Evolutionary conservation across 2,113 vertebrate genomes (phyloP).

Genomic region (Theristicus caerulescens): DNA sequence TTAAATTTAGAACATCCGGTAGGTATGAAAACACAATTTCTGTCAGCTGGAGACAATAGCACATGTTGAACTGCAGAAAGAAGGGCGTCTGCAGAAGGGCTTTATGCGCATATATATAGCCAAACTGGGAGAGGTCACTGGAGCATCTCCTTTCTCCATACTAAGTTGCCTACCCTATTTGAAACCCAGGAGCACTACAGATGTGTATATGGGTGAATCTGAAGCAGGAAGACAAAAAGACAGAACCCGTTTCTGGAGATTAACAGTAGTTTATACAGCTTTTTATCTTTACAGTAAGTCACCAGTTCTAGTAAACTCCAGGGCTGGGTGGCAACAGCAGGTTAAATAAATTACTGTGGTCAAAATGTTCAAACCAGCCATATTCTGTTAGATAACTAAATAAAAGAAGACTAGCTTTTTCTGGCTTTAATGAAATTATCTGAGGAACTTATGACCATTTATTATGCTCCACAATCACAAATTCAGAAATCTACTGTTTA

Average conservation of each 20-base stretch:
- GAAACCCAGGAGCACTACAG: not conserved
- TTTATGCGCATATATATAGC: not conserved
- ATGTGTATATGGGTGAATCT: not conserved
- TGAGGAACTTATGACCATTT: not conserved
- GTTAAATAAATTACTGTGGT: not conserved
- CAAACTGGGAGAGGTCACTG: not conserved
- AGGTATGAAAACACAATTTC: not conserved
- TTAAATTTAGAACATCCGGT: conserved; percentile 21
- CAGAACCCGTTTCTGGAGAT: not conserved
- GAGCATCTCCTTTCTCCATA: not conserved
- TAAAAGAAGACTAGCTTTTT: not conserved
- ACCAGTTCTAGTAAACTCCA: not conserved
- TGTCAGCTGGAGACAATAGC: not conserved
- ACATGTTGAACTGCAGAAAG: not conserved
- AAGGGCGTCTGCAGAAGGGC: not conserved
- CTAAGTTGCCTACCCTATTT: not conserved
- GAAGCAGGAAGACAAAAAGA: not conserved
- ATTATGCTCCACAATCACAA: not conserved
- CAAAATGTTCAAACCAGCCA: not conserved
- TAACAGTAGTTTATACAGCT: not conserved
- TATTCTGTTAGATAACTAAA: not conserved
- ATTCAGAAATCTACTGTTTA: not conserved
- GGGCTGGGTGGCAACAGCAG: not conserved
- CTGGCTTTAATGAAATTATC: not conserved
- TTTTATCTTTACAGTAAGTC: not conserved